Base-by-base conservation (phyloP, 1,140 invertebrate species). In the Aculops lycopersici region DNA sequence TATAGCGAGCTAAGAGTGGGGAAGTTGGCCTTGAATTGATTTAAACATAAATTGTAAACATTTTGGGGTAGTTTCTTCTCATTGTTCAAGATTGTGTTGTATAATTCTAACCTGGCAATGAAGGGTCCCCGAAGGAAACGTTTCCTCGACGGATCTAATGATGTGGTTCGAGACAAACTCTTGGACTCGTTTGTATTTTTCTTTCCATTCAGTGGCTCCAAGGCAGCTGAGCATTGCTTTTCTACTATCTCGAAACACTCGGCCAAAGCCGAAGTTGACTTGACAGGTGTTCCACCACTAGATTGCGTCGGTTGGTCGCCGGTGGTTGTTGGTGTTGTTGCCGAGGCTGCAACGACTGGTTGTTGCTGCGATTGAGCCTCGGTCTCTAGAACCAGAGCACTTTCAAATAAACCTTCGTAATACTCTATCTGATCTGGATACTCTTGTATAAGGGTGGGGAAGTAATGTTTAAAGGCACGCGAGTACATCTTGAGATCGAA, bases 381-480 rank as follows among this genome's bases (percentile, higher is more conserved):
- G 15, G 16, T 31, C 20, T 45, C 43, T 13, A 45, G 35, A n/a
- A 15, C 18, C 4, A 36, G 31, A 3, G 45, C 38, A 17, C 41
- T 20, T 4, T 46, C 20, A 36, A 36, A 39, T 3, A 46, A n/a
- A 17, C 45, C 36, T 20, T 21, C 13, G 35, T 47, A 47, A 24
- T 47, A 47, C 18, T 45, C 40, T 24, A 46, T 17, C 35, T 45
- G 43, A 41, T 47, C 45, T 17, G 17, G 37, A 39, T 45, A 41
- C n/a, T 45, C 21, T 1, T 45, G 36, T 37, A 45, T 20, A 40
- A 45, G 39, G 58, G 58, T 8, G n/a, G 24, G 24, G n/a, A 31
- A 31, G 64, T 56, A 73, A 70, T 68, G 68, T 42, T 73, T 40
- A 63, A 49, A 58, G 57, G 24, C 24, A n/a, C 24, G 24, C 8